Conservation (phyloP, 1,140 invertebrate genomes). For the Ceratosolen solmsi region DNA sequence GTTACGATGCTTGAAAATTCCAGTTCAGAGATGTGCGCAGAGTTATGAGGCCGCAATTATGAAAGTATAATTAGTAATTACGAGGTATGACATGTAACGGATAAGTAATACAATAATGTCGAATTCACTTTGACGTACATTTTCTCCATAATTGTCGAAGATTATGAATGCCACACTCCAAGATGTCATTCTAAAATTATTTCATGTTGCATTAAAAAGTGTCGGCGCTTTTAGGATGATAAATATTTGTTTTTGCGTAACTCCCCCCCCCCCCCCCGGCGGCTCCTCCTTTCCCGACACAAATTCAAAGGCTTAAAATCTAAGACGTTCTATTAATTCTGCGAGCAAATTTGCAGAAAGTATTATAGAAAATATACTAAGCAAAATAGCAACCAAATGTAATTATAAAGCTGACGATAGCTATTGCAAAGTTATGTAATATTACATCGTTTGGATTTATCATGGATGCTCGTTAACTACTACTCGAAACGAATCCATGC, state of each 20-base stretch:
- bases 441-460: background rate
- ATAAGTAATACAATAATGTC: background rate
- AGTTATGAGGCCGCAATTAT: too few species aligned
- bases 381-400: background rate
- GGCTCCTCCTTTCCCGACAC: too few species aligned
- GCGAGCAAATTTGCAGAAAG: background rate
- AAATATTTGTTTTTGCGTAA: too few species aligned
- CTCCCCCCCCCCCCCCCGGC: too few species aligned
- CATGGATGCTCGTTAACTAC: background rate
- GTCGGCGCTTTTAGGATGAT: too few species aligned
- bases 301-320: slow-evolving; percentile 2
- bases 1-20: too few species aligned
- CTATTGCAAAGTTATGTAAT: background rate
- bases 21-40: too few species aligned
- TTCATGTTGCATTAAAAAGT: too few species aligned
- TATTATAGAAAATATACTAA: background rate
- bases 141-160: background rate
- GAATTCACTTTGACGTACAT: background rate
- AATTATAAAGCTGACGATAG: background rate
- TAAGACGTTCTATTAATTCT: slow-evolving; percentile 9
- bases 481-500: background rate
- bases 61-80: too few species aligned
- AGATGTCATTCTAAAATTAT: too few species aligned
- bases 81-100: too few species aligned
- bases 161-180: too few species aligned